These are phyloP conservation scores for Aldabrachelys gigantea DNA, from an alignment of 2,113 vertebrate genomes.

Conservation along the genomic window DNA sequence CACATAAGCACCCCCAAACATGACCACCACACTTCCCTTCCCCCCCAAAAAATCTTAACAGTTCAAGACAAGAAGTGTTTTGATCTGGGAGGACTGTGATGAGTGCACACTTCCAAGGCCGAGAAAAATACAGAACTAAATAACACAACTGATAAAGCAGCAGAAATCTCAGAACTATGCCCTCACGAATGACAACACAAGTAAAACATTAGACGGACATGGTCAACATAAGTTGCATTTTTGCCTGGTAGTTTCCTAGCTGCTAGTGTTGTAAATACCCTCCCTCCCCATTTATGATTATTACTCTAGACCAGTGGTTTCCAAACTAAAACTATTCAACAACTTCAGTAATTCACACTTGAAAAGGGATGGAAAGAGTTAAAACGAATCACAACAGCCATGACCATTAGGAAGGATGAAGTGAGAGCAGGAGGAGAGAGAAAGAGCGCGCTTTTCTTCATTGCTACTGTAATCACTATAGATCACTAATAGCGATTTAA, in stretches of 20 bases:
- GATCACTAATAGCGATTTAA: too few species aligned
- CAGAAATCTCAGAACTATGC: not conserved
- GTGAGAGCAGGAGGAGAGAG: too few species aligned
- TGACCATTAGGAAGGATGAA: too few species aligned
- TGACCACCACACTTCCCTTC: not conserved
- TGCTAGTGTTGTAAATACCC: not conserved
- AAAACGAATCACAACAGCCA: too few species aligned
- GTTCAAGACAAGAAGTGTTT: not conserved
- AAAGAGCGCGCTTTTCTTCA: too few species aligned
- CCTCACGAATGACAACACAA: not conserved
- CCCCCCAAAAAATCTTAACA: not conserved
- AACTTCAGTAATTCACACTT: not conserved
- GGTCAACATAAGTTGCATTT: not conserved
- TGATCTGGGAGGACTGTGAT: not conserved
- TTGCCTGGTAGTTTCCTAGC: not conserved
- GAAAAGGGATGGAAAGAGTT: too few species aligned
- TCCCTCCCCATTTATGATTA: not conserved
- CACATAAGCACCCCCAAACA: not conserved
- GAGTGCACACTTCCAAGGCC: not conserved
- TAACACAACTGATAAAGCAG: not conserved
- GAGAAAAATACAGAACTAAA: not conserved
- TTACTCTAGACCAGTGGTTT: not conserved
- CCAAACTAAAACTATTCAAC: too few species aligned
- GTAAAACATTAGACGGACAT: not conserved
- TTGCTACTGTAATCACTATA: too few species aligned